phyloP scores from a whole-genome alignment of 2,797 vertebrate species.

The Poeciliopsis presidionis region DNA sequence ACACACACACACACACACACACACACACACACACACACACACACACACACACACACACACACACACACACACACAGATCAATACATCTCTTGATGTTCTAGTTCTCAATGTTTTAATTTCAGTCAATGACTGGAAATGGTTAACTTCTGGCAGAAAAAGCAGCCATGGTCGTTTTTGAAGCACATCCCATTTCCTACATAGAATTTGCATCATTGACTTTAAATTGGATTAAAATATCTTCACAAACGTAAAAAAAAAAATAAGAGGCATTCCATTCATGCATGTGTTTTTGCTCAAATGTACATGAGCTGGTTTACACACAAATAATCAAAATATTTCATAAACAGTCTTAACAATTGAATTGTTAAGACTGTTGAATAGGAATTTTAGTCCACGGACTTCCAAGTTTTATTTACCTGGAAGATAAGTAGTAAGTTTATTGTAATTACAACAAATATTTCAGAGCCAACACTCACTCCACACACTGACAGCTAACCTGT shows the following conservation, averaged over 20 bases:
- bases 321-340: background rate
- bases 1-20: too few species aligned
- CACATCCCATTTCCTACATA: background rate
- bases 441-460: background rate
- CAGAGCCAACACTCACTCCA: background rate
- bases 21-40: too few species aligned
- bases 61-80: conserved; percentile 2
- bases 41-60: conserved; percentile 20
- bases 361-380: too few species aligned
- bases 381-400: background rate
- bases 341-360: background rate
- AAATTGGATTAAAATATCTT: background rate
- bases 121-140: conserved; percentile 21
- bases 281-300: background rate
- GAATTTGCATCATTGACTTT: background rate
- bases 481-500: background rate
- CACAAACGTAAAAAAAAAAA: background rate
- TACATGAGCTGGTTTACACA: background rate
- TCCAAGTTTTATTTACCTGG: background rate
- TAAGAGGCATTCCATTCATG: background rate
- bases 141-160: background rate
- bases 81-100: conserved; percentile 24
- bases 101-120: conserved; percentile 4
- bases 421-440: background rate
- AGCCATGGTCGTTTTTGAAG: conserved; percentile 10